Evolutionary conservation across 2,113 vertebrate genomes (phyloP).

Genomic region (Porphyrio hochstetteri): DNA sequence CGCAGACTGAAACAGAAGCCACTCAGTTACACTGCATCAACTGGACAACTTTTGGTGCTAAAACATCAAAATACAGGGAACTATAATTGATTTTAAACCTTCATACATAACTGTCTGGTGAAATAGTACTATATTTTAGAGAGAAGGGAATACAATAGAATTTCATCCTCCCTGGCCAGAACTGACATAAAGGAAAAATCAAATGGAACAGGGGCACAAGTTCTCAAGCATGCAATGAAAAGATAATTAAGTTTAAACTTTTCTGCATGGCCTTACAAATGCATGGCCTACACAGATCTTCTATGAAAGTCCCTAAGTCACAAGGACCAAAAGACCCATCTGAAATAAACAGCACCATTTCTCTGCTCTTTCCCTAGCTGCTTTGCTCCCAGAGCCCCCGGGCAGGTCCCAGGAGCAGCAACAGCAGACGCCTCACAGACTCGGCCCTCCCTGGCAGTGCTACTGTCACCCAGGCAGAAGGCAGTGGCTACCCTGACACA

Average conservation of each 20-base stretch:
- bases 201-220: accelerated
- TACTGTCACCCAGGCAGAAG: accelerated
- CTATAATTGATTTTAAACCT: neutral
- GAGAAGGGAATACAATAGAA: neutral
- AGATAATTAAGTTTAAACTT: neutral
- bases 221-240: neutral
- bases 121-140: neutral
- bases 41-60: neutral
- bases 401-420: neutral
- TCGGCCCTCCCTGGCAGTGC: accelerated
- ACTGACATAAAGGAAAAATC: neutral
- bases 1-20: neutral
- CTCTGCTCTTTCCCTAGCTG: neutral
- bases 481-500: neutral
- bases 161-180: neutral
- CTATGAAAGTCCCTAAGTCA: neutral
- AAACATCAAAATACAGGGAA: neutral
- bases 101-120: neutral
- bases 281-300: neutral
- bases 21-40: neutral
- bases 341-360: neutral
- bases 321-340: neutral
- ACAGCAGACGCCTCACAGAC: accelerated
- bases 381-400: neutral
- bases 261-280: accelerated